Percentiles rank a stretch among this genome's conserved stretches.
phyloP scores from a whole-genome alignment of 2,888 invertebrate genomes.

The Diaphora mendica region DNA sequence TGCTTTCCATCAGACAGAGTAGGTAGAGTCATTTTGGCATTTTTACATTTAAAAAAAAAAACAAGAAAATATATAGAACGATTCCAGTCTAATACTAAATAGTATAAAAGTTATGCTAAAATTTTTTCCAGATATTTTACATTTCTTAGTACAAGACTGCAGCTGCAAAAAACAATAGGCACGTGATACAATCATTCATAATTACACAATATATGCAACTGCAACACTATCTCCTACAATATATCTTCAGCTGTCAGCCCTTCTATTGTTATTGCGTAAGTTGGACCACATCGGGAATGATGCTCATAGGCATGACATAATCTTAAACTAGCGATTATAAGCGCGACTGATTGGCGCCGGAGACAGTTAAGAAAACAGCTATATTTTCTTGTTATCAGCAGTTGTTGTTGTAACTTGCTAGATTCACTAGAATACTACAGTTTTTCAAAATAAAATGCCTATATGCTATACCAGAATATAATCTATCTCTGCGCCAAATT shows the following conservation, averaged over 20 bases:
- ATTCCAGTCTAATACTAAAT: not conserved
- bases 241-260: not conserved
- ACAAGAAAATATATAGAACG: no score
- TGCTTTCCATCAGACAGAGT: no score
- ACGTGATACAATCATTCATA: not conserved
- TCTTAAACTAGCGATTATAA: not conserved
- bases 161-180: constrained; percentile 10
- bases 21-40: no score
- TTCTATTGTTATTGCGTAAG: constrained; percentile 9
- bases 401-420: no score
- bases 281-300: not conserved
- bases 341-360: not conserved
- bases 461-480: no score
- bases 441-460: no score
- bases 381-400: not conserved
- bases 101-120: not conserved
- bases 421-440: no score
- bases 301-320: not conserved
- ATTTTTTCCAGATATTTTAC: not conserved
- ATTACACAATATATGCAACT: constrained; percentile 6
- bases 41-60: no score
- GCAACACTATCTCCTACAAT: not conserved
- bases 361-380: not conserved
- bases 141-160: not conserved
- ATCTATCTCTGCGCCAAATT: no score